Percentiles rank a stretch among this genome's conserved stretches.
Conservation (phyloP, 2,888 invertebrate species). For the Creontiades dilutus region DNA sequence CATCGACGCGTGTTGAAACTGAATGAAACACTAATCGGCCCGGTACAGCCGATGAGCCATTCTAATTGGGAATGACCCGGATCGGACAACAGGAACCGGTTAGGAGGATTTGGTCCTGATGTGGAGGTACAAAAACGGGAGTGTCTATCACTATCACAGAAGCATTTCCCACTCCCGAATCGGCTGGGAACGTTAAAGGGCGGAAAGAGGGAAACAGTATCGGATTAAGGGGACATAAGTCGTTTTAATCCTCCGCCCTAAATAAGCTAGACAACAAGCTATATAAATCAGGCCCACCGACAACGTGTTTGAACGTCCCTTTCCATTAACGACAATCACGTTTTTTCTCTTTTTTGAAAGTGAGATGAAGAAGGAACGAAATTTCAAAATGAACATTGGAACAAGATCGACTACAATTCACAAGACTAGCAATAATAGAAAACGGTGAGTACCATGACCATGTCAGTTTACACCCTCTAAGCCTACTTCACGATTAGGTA, state of each 20-base stretch:
- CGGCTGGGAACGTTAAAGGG: conserved; percentile 8
- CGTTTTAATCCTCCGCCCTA: conserved; percentile 47
- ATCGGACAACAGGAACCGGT: background rate
- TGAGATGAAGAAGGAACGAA: background rate
- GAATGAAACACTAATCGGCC: conserved; percentile 27
- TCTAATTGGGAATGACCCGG: conserved; percentile 38
- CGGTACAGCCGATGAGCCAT: conserved; percentile 29
- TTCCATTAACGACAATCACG: background rate
- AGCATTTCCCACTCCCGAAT: conserved; percentile 29
- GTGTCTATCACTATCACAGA: conserved; percentile 31
- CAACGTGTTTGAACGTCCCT: background rate
- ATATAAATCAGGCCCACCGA: conserved; percentile 49
- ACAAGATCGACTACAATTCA: no score
- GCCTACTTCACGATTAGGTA: no score
- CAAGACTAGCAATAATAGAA: no score
- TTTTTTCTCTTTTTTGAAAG: background rate
- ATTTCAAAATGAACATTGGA: background rate
- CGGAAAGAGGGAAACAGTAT: conserved; percentile 44
- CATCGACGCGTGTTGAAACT: conserved; percentile 31
- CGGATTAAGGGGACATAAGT: conserved; percentile 61
- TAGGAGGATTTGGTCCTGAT: conserved; percentile 33
- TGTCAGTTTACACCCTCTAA: no score
- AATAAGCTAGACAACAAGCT: conserved; percentile 24
- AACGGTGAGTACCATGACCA: no score
- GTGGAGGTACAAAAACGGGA: conserved; percentile 15